These are phyloP conservation scores for Anolis sagrei DNA, from an alignment of 2,113 vertebrate genomes.

Conservation along the genomic window DNA sequence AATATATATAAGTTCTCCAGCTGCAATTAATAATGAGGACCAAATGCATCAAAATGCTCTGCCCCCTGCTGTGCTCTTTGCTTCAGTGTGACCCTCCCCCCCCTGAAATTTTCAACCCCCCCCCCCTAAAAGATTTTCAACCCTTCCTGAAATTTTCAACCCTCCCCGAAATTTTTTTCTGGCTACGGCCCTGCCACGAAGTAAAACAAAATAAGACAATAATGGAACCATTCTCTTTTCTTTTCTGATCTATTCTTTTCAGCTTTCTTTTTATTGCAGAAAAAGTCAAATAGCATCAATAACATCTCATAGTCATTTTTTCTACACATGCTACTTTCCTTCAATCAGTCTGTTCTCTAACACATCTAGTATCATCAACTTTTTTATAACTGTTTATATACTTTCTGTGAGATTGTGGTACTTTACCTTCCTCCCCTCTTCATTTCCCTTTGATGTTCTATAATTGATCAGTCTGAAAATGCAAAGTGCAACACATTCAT, in stretches of 20 bases:
- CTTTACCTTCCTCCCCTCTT: background rate
- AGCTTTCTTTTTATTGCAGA: background rate
- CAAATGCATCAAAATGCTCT: background rate
- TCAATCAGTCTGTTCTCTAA: background rate
- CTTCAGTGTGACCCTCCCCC: too few species aligned
- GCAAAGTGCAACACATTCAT: background rate
- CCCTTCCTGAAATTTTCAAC: too few species aligned
- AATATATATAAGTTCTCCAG: too few species aligned
- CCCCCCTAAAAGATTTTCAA: too few species aligned
- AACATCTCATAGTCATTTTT: background rate
- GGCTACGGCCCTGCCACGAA: too few species aligned
- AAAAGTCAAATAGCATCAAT: background rate
- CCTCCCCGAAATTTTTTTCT: too few species aligned
- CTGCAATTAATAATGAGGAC: too few species aligned
- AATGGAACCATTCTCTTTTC: background rate
- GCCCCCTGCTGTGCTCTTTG: too few species aligned
- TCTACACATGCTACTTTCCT: background rate
- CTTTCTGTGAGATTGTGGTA: accelerated
- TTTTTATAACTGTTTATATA: background rate
- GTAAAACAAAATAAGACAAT: too few species aligned
- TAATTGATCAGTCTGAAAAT: background rate
- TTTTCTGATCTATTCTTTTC: background rate
- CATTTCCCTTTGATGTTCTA: background rate
- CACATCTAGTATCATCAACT: background rate
- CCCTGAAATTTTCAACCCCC: too few species aligned